Base-by-base conservation (phyloP, 2,113 vertebrate genomes). In the Corvus hawaiiensis region DNA sequence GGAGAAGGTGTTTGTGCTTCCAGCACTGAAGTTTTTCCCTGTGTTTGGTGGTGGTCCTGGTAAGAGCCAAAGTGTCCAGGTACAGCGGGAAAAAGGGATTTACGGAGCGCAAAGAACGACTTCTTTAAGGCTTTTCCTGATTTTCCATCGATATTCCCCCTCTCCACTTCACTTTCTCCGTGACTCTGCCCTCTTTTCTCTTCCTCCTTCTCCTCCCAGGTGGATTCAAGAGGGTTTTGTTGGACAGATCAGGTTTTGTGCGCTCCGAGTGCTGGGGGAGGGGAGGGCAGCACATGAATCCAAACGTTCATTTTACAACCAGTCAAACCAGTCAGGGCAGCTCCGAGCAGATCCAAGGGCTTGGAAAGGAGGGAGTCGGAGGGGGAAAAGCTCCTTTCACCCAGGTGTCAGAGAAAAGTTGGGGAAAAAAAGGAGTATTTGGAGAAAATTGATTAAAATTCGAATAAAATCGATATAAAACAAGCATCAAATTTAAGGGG, bases 281-380 rank as follows among this genome's bases (percentile, higher is more conserved):
- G 97, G 95, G 96, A 89, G 87, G 72, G 96, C 98, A 98, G 98
- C 95, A 84, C 98, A 94, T 96, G 96, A 97, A 98, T 97, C 97
- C 98, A 98, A 98, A 98, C 98, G 98, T 98, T 99, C 98, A 98
- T 99, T 98, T 98, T 98, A 98, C 98, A 99, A 99, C 99, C 97
- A 98, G 99, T 98, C 98, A 98, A 98, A 99, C 99, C 99, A 99
- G 99, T 99, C 97, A 96, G 98, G 98, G 98, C 99, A 99, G 99
- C 98, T 99, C 97, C 93, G 97, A 97, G 98, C 98, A 98, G 92
- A 85, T 81, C 79, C 73, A 27, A 94, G 82, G 78, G 41, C 77
- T 17, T 9, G 74, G 62, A 26, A 23, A 58, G 76, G 94, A 95
- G 96, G 93, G 95, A 95, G 96, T n/a, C 52, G 6, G 49, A 21